Evolutionary conservation across 2,113 vertebrate genomes (phyloP), one percentile per base, ranked within the genome.

Genomic region (Cryptotis parvus): DNA sequence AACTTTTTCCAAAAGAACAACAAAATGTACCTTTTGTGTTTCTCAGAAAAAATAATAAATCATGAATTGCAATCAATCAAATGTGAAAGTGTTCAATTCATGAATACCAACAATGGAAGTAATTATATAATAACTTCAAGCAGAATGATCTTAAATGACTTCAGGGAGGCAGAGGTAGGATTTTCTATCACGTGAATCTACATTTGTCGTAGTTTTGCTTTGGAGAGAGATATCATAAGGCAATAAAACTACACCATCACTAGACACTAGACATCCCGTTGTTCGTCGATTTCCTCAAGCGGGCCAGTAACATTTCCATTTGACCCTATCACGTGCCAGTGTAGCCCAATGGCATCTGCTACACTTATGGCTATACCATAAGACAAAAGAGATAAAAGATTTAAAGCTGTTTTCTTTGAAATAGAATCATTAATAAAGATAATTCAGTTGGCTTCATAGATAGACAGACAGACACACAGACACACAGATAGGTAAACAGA

Each of bases 1-100:
- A 91, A 12, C 43, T 87, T 91, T 91, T 16, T 93, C 55, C 37
- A 79, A 89, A 84, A 84, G 20, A 83, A 86, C 29, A 76, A 75
- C 35, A 88, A 89, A 86, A 76, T 73, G 75, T 88, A 63, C 20
- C 39, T 41, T 88, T 84, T 41, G n/a, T 66, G 52, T 55, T 95
- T 86, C 18, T 76, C 22, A 45, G 73, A 78, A 72, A 83, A 76
- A 91, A 63, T 33, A 83, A 92, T 82, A 41, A 88, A 72, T 83
- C 63, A 73, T 9, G 27, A 24, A 45, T 24, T 37, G 33, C 27
- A 88, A 55, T 93, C 52, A 81, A 20, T 90, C 63, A 69, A 86
- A 91, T 79, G 16, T 73, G 26, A 91, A 81, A 92, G 27, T 76
- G 68, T 43, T n/a, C 37, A 83, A 15, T 24, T 41, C 43, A 55